These are phyloP conservation scores for Helicoverpa armigera DNA, from an alignment of 1,140 invertebrate species.

Conservation along the genomic window DNA sequence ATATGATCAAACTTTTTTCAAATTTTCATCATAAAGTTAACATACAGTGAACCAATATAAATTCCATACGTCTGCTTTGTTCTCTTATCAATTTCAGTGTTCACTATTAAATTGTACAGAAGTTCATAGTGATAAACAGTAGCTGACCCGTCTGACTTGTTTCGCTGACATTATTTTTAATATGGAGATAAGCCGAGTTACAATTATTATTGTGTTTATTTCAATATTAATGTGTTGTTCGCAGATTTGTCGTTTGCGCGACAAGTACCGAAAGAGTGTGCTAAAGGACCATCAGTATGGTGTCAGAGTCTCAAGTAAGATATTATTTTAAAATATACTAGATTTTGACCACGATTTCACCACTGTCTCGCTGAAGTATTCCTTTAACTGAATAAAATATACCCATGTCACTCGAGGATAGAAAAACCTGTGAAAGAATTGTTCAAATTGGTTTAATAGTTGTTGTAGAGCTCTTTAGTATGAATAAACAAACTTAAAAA, in stretches of 20 bases:
- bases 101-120: background rate
- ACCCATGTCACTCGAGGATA: too few relatives aligned
- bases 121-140: slow-evolving; percentile 32
- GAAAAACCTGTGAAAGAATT: too few relatives aligned
- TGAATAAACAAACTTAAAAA: too few relatives aligned
- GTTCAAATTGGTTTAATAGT: too few relatives aligned
- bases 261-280: slow-evolving; percentile 80
- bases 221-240: slow-evolving; percentile 47
- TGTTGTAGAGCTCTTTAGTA: too few relatives aligned
- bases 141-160: slow-evolving; percentile 43
- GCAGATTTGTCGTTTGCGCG: slow-evolving; percentile 75
- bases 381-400: too few relatives aligned
- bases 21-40: background rate
- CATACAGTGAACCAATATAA: background rate
- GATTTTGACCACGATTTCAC: background rate
- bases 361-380: too few relatives aligned
- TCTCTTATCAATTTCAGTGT: slow-evolving; percentile 22
- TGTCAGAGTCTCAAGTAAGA: slow-evolving; percentile 79
- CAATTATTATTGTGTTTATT: background rate
- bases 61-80: slow-evolving; percentile 4
- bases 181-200: slow-evolving; percentile 32
- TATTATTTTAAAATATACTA: background rate
- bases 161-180: slow-evolving; percentile 40
- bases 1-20: background rate
- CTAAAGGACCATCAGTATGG: slow-evolving; percentile 78